These are phyloP conservation scores for Atherix ibis DNA, from an alignment of 2,888 invertebrate species.

Conservation along the genomic window DNA sequence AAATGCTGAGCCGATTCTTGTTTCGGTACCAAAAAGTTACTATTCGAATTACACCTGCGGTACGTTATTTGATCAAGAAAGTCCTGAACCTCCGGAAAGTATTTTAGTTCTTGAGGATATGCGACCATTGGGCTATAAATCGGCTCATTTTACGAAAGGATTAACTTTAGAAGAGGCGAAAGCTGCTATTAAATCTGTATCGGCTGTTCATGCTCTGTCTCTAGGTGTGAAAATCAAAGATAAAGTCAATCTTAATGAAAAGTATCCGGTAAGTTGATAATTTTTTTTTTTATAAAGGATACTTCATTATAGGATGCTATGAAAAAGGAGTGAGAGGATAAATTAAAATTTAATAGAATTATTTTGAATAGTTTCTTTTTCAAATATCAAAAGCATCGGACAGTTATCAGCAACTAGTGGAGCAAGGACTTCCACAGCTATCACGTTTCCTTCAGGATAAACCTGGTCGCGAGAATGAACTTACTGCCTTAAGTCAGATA, in stretches of 20 bases:
- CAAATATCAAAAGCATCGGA: conserved; percentile 64
- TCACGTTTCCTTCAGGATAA: conserved; percentile 52
- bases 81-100: conserved; percentile 41
- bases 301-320: not conserved
- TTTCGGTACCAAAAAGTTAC: conserved; percentile 54
- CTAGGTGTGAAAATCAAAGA: conserved; percentile 44
- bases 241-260: conserved; percentile 17
- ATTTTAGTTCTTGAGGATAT: conserved; percentile 62
- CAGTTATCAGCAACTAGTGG: conserved; percentile 62
- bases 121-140: conserved; percentile 31
- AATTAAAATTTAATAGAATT: not conserved
- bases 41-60: conserved; percentile 45
- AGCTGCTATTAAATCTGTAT: conserved; percentile 54
- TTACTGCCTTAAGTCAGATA: conserved; percentile 41
- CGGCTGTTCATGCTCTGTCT: conserved; percentile 56
- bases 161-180: conserved; percentile 38
- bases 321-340: not conserved
- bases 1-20: conserved; percentile 34
- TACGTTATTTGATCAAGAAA: conserved; percentile 21
- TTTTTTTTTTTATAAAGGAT: not conserved
- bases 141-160: conserved; percentile 18
- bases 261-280: conserved; percentile 16
- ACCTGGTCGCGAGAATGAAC: conserved; percentile 43
- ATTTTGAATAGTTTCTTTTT: conserved; percentile 41
- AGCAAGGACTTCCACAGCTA: conserved; percentile 60